Conservation (phyloP, 2,797 vertebrate species). For the Atherinosoma microstoma region DNA sequence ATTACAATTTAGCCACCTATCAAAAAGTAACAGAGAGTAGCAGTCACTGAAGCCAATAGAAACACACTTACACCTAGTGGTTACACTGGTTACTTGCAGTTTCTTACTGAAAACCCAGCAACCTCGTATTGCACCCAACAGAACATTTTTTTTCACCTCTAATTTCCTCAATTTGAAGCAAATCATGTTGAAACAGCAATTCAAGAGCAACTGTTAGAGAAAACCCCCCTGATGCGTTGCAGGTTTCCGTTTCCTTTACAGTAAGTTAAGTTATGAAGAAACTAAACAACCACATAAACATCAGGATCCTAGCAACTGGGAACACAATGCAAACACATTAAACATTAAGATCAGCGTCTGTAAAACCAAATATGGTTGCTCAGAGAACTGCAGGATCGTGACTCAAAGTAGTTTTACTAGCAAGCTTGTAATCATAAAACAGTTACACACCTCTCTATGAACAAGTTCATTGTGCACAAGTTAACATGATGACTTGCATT, state of each 20-base stretch:
- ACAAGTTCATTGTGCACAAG: not conserved
- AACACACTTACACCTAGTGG: constrained; percentile 63
- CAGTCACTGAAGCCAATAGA: not conserved
- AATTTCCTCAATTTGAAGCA: not conserved
- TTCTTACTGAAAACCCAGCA: not conserved
- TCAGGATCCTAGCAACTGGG: not conserved
- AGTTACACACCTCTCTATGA: not conserved
- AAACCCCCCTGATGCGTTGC: not conserved
- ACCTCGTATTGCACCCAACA: not conserved
- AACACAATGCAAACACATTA: not conserved
- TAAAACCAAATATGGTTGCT: not conserved
- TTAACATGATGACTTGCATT: not conserved
- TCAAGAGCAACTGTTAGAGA: not conserved
- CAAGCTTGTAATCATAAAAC: not conserved
- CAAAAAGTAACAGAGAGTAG: not conserved
- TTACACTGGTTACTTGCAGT: not conserved
- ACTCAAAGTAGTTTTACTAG: not conserved
- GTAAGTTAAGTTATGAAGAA: not conserved
- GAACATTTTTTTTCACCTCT: not conserved
- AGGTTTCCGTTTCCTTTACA: not conserved
- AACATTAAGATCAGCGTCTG: not conserved
- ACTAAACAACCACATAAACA: not conserved
- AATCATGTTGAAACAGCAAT: not conserved
- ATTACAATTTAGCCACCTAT: too few species aligned
- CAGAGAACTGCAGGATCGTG: not conserved